Base-by-base conservation (phyloP, 2,113 vertebrate species). In the Sus scrofa region DNA sequence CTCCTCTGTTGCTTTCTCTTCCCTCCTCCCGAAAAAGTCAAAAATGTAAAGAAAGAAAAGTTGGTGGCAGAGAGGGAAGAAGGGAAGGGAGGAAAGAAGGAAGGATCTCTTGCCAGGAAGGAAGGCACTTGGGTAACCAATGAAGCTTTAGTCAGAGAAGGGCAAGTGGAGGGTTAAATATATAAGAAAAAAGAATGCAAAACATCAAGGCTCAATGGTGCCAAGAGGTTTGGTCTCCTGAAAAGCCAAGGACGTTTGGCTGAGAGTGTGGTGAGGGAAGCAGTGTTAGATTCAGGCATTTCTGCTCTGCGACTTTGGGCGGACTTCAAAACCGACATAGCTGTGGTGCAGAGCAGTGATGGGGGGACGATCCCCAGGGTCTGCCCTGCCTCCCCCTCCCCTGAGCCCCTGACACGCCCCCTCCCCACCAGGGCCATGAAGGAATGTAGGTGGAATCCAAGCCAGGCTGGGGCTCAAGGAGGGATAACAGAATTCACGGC, bases 361-460 rank as follows among this genome's bases (percentile, higher is more conserved):
- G 94, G 96, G 84, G 94, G 96, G 4, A 0, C 60, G 90, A 32
- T 89, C 95, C 96, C 97, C 96, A 86, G 97, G 97, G 97, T 93
- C 98, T 98, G 94, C 85, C 1, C 71, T 97, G 86, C 94, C 97
- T 96, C 96, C 95, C 85, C 63, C 79, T 85, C 93, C 87, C 6
- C 0, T 24, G 88, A 58, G 71, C 96, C 95, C 95, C 97, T 96
- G 71, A 93, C 93, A 92, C 96, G 56, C 84, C 1, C 52, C 97
- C 75, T 95, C 94, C 75, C 94, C 44, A 95, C 90, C 3, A 96
- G 93, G 90, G 96, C 96, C 78, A 90, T 88, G 97, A 94, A 98
- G 97, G 98, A 98, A 98, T 98, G 98, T 98, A 98, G 98, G 98
- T 98, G 98, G 98, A 98, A 97, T 97, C 96, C 60, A n/a, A n/a